Evolutionary conservation across 1,140 invertebrate species (phyloP).

Genomic region (Homalodisca vitripennis): DNA sequence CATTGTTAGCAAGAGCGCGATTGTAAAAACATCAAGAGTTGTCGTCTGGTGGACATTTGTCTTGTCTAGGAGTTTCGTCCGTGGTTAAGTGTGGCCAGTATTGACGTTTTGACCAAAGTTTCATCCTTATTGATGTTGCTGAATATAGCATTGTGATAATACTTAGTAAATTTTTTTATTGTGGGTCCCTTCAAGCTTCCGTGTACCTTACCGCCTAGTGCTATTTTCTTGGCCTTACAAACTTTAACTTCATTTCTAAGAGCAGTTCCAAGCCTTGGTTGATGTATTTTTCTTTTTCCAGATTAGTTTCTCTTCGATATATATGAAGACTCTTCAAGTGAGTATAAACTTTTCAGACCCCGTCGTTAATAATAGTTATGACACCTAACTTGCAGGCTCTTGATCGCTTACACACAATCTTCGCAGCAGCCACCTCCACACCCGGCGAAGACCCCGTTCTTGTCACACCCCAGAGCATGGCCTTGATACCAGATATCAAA

Average conservation of each 20-base stretch:
- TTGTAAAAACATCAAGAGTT: background rate
- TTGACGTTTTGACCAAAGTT: background rate
- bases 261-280: background rate
- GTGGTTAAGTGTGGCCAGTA: background rate
- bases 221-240: background rate
- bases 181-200: background rate
- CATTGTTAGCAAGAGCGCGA: background rate
- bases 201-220: background rate
- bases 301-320: background rate
- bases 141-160: constrained; percentile 7
- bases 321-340: background rate
- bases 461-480: background rate
- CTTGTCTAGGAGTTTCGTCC: background rate
- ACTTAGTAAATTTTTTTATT: background rate
- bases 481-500: background rate
- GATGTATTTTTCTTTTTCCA: background rate
- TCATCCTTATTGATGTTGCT: background rate
- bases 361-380: background rate
- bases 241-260: background rate
- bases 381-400: background rate
- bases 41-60: background rate
- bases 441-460: background rate
- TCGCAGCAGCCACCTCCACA: background rate
- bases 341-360: background rate
- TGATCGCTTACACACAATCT: background rate